phyloP scores from a whole-genome alignment of 2,113 vertebrate species.

The Petrocephalus zakoni region DNA sequence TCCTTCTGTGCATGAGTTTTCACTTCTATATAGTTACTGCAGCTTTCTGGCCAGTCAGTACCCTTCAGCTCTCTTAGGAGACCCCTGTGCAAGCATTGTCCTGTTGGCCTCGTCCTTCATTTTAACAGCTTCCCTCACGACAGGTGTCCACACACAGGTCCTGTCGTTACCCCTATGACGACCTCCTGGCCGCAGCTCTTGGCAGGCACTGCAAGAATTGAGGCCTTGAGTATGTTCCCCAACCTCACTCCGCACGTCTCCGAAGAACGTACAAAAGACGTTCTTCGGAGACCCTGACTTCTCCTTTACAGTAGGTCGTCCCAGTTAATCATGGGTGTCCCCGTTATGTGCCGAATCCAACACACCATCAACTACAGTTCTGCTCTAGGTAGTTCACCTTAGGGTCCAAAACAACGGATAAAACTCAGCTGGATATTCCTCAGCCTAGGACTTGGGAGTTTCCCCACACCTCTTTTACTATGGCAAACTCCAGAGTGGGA shows the following conservation, averaged over 20 bases:
- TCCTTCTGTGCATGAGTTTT: neutral
- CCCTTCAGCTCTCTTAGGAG: neutral
- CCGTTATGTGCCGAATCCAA: neutral
- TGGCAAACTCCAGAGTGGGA: neutral
- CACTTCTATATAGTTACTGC: neutral
- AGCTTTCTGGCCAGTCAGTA: neutral
- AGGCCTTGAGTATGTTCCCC: neutral
- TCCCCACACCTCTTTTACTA: neutral
- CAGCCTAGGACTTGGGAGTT: neutral
- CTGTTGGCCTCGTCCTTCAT: neutral
- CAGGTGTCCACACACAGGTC: neutral
- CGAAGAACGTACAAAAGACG: no score
- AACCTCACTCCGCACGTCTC: neutral
- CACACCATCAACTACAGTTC: neutral
- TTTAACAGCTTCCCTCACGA: neutral
- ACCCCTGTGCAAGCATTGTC: neutral
- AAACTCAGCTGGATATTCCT: neutral
- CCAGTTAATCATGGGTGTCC: neutral
- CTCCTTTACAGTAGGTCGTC: neutral
- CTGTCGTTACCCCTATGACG: neutral
- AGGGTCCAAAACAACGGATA: neutral
- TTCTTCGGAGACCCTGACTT: neutral
- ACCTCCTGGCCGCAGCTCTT: neutral
- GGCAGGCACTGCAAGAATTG: neutral
- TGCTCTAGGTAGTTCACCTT: neutral